Evolutionary conservation across 2,113 vertebrate species (phyloP), one percentile per base, ranked within the genome.

Genomic region (Chloroceryle aenea): DNA sequence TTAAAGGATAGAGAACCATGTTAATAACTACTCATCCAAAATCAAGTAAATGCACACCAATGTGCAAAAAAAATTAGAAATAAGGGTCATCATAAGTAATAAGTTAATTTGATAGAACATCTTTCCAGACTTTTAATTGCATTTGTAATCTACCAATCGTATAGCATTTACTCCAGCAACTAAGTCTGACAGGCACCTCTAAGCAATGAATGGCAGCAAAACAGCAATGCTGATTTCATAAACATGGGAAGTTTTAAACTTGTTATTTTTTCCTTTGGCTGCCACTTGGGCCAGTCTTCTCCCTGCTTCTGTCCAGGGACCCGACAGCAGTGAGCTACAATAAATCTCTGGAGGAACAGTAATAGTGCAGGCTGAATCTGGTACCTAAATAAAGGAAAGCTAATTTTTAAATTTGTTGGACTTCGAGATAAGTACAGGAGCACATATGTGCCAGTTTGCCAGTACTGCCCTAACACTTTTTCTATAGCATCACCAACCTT

Each of bases 231-330:
- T 72, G 27, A 43, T 83, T 94, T 92, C 16, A 58, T 76, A 74
- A 83, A 43, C 0, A 2, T 16, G 5, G 14, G 15, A 80, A 42
- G 10, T 32, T 66, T 47, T 12, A 84, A 83, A n/a, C 16, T 69
- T 79, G 4, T 23, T 59, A 52, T 76, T 48, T 43, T 43, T 27
- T 9, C 8, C 6, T 74, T 61, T 83, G 48, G 8, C 15, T 90
- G 29, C 22, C 10, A 10, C 34, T 67, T 63, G 62, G 25, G 12
- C 12, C 73, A 29, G 19, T 68, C 73, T 79, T 26, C 30, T 94
- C 48, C 25, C 42, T 16, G 12, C 17, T 17, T 68, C 58, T 36
- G 62, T 38, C 29, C 0, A 0, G 18, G 36, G 9, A 45, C 17
- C 7, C 26, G 59, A 7, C 19, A 64, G 32, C 19, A 34, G 19